Evolutionary conservation across 2,888 invertebrate species (phyloP), one percentile per base, ranked within the genome.

Genomic region (Atherix ibis): DNA sequence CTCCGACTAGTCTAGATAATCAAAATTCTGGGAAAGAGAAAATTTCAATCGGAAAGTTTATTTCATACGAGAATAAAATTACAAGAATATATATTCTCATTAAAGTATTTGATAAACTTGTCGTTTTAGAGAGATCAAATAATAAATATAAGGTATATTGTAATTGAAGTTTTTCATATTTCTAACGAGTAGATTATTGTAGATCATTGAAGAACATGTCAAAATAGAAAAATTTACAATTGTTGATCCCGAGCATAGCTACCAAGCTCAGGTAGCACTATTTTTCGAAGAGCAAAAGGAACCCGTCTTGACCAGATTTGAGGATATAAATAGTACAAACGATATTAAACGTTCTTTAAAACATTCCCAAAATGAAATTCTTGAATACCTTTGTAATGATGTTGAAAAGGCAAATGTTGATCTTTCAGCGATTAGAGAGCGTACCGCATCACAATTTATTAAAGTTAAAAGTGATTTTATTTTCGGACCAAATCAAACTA

Each of bases 161-260:
- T 10, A 22, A 10, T 22, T 22, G 6, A 22, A 8, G 6, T 22
- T 31, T n/a, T 8, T n/a, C 12, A 17, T 29, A 16, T 3, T 17
- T 27, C 2, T 33, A 18, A 4, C 16, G 17, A 22, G 1, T n/a
- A n/a, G 14, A 26, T 35, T 27, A 18, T 36, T 33, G 17, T 31
- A 39, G 39, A 13, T 39, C n/a, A 12, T 13, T 4, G 17, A 35
- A 15, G 29, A 38, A 17, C 36, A 34, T 14, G 18, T 28, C 1
- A 36, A 36, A 17, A 34, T 40, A 5, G 36, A 32, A 4, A 33
- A 26, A 12, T 37, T 38, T 36, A 38, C 34, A 34, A 35, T 40
- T 12, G 17, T 18, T n/a, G 40, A 40, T 34, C 18, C 40, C 8
- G 28, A 29, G n/a, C 6, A 37, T 8, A 31, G 18, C n/a, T 38